Base-by-base conservation (phyloP, 1,140 invertebrate species). In the Trinorchestia longiramus region DNA sequence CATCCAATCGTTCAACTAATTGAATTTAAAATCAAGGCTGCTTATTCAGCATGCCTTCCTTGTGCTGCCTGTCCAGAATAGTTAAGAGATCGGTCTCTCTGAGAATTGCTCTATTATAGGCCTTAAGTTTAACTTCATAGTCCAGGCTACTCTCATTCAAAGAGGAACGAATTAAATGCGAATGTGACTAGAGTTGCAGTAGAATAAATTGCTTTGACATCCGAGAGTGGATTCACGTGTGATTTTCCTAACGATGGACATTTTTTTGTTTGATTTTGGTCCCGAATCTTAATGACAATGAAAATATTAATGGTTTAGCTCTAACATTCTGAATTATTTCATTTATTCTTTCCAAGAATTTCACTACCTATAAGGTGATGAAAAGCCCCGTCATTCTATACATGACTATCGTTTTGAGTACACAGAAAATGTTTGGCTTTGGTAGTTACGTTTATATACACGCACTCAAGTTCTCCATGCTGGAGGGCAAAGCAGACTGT, bases 1-100 rank as follows among this genome's bases (percentile, higher is more conserved):
- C 88, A 90, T 90, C 88, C 88, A 42, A 90, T 90, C 88, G 88
- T 90, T 41, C 41, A 41, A 36, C 43, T 90, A 43, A 90, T 90
- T 43, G 88, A 90, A 43, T 90, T 90, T 90, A 90, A 90, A 90
- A 42, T 90, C 15, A 41, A 41, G n/a, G 41, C 23, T 90, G 88
- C 28, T 90, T 90, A 90, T 41, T 42, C 43, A 4, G 43, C n/a
- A 90, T 90, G 43, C 88, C 88, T 90, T 90, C 43, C 41, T 90
- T 41, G n/a, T 90, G 88, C 43, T 8, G 88, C 88, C 28, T 36
- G 62, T 3, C 36, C 62, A 77, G 62, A 77, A 77, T 77, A 77
- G 62, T 15, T 77, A 28, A 77, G 62, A 36, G 62, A 36, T 77
- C 62, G 3, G 62, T 36, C 62, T 77, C 28, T 36, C 15, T 23